phyloP scores from a whole-genome alignment of 92 coral and sea anemone species.

The Muricea muricata region DNA sequence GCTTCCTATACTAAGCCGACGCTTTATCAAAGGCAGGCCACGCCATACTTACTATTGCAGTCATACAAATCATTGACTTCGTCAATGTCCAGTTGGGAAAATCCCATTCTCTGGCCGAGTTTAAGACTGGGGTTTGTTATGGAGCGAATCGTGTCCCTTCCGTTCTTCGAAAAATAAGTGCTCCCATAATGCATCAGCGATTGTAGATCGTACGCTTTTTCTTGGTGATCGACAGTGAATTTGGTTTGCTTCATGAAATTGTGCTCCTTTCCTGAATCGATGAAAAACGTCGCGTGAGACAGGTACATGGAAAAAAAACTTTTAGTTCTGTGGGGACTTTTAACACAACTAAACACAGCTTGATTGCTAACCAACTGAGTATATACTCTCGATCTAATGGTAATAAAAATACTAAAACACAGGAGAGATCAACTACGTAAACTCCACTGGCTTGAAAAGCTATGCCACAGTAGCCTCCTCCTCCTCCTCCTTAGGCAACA shows the following conservation, averaged over 20 bases:
- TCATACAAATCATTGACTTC: conserved; percentile 85
- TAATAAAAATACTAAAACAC: too few species aligned
- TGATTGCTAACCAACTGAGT: too few species aligned
- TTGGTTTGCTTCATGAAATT: conserved; percentile 80
- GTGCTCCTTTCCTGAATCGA: conserved; percentile 62
- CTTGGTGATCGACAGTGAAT: conserved; percentile 65
- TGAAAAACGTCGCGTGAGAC: background rate
- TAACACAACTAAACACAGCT: too few species aligned
- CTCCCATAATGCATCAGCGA: conserved; percentile 92
- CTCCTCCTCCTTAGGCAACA: too few species aligned
- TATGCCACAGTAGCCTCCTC: too few species aligned
- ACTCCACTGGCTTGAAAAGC: too few species aligned
- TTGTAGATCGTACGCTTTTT: conserved; percentile 84
- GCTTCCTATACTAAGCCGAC: background rate
- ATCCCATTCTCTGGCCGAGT: conserved; percentile 78
- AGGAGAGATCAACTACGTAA: too few species aligned
- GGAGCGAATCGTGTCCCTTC: conserved; percentile 73
- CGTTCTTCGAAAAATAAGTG: conserved; percentile 81
- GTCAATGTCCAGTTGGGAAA: conserved; percentile 74
- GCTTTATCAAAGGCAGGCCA: background rate
- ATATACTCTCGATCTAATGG: too few species aligned
- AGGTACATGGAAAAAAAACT: background rate
- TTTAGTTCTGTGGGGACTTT: too few species aligned
- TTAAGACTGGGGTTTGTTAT: conserved; percentile 68
- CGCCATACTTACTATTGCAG: conserved; percentile 81